Evolutionary conservation across 2,113 vertebrate species (phyloP), one percentile per base, ranked within the genome.

Genomic region (Otolemur garnettii): DNA sequence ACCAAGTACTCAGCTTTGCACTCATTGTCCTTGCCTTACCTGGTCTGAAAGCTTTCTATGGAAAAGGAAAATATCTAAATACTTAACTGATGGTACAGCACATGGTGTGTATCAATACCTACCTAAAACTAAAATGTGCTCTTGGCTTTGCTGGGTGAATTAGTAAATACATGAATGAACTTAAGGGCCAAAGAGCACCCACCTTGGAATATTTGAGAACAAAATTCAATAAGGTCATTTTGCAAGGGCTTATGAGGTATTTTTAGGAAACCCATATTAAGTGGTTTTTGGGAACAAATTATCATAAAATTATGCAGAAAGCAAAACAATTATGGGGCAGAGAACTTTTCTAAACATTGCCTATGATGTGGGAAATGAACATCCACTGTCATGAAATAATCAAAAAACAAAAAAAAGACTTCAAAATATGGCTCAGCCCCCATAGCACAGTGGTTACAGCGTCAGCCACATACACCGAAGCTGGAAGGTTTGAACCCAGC

Each of bases 351-450:
- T 14, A 9, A 42, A 86, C 88, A 28, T 72, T 83, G 42, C 33
- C 28, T 30, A 68, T 74, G n/a, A 18, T 87, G 77, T 95, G 2
- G 9, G 33, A 95, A 96, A 94, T 94, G 78, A 91, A 86, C 87
- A 96, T 94, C 94, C 94, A 89, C 30, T 95, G 42, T 28, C 59
- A 62, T 68, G 91, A 93, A 91, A 75, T 83, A 90, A 89, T 86
- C 30, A 90, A 83, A 80, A 95, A 83, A 4, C 38, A 38, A 38
- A 38, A 38, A 38, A 45, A 45, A 45, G 45, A 45, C 6, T 45
- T 45, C 45, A 45, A 45, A 45, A 45, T 45, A 45, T 7, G 45
- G 45, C 45, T 45, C 45, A 45, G 45, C 45, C 45, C 45, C 45
- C 8, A 9, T 45, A 45, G 45, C 45, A 45, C 45, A 45, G 45